A percentile compares a stretch with the other conserved stretches of the same genome.
phyloP scores from a whole-genome alignment of 1,140 invertebrate genomes.

The Neoseiulus cucumeris region DNA sequence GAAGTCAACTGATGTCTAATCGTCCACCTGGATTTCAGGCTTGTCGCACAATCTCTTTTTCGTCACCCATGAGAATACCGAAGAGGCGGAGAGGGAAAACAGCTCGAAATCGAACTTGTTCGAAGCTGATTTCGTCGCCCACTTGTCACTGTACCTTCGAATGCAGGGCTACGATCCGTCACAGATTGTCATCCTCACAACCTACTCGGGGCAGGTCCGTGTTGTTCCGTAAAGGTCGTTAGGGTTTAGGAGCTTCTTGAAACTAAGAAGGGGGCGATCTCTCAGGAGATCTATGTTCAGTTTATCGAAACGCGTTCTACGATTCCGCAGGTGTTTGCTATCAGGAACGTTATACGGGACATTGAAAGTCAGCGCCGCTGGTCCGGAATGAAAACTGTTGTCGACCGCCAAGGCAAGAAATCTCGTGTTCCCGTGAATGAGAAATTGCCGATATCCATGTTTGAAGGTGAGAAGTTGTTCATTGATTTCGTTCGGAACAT shows the following conservation, averaged over 20 bases:
- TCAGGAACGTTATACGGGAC: neutral
- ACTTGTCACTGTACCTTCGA: slow-evolving; percentile 37
- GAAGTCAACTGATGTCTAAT: neutral
- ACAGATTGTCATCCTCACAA: slow-evolving; percentile 41
- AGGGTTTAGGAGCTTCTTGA: too few species aligned
- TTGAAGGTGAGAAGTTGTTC: neutral
- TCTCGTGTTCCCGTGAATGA: neutral
- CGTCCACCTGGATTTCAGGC: neutral
- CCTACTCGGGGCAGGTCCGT: slow-evolving; percentile 40
- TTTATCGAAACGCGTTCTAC: too few species aligned
- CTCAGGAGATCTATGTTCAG: too few species aligned
- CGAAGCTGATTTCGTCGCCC: slow-evolving; percentile 36
- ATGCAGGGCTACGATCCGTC: slow-evolving; percentile 35
- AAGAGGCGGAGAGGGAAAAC: neutral
- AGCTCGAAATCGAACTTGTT: slow-evolving; percentile 29
- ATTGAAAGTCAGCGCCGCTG: too few species aligned
- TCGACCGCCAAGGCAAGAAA: neutral
- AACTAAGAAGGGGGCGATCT: too few species aligned
- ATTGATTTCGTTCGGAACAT: too few species aligned
- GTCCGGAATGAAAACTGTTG: neutral
- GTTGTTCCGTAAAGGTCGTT: too few species aligned
- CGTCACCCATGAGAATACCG: neutral
- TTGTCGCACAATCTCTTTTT: neutral
- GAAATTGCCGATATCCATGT: neutral
- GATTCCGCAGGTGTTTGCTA: neutral